Conservation (phyloP, 2,888 invertebrate species). For the Rambutsinella grinnellia region DNA sequence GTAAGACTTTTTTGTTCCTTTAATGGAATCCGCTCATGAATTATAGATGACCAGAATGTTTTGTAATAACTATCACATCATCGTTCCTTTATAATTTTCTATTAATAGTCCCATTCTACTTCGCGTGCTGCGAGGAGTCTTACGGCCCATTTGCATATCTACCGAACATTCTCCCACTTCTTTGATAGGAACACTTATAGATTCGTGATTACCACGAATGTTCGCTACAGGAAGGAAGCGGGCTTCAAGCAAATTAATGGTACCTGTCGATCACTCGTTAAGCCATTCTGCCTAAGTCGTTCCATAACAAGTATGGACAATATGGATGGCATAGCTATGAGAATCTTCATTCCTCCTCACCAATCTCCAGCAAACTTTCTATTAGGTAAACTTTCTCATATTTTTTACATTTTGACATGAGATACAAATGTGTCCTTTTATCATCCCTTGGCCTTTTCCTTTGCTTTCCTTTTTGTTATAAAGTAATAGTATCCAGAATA, state of each 20-base stretch:
- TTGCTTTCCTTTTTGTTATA: too few species aligned
- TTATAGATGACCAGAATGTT: too few species aligned
- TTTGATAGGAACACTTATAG: conserved; percentile 36
- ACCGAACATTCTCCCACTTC: conserved; percentile 36
- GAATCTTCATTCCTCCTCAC: conserved; percentile 20
- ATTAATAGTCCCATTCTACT: not conserved
- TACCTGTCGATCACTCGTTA: conserved; percentile 44
- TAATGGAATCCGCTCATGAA: too few species aligned
- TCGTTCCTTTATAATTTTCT: too few species aligned
- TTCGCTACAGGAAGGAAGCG: conserved; percentile 29
- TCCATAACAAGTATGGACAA: conserved; percentile 14
- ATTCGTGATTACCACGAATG: conserved; percentile 38
- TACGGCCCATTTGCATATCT: conserved; percentile 32
- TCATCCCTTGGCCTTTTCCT: too few species aligned
- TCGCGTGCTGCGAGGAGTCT: not conserved
- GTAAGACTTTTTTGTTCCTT: too few species aligned
- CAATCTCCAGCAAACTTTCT: not conserved
- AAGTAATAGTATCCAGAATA: too few species aligned
- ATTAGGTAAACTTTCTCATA: not conserved
- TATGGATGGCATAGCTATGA: conserved; percentile 12
- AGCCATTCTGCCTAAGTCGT: conserved; percentile 27
- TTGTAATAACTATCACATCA: too few species aligned
- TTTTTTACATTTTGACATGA: too few species aligned
- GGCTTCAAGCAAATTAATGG: conserved; percentile 45
- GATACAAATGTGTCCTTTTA: too few species aligned